phyloP scores from a whole-genome alignment of 35 echinoderm and acorn worm genomes.

The Anneissia japonica region DNA sequence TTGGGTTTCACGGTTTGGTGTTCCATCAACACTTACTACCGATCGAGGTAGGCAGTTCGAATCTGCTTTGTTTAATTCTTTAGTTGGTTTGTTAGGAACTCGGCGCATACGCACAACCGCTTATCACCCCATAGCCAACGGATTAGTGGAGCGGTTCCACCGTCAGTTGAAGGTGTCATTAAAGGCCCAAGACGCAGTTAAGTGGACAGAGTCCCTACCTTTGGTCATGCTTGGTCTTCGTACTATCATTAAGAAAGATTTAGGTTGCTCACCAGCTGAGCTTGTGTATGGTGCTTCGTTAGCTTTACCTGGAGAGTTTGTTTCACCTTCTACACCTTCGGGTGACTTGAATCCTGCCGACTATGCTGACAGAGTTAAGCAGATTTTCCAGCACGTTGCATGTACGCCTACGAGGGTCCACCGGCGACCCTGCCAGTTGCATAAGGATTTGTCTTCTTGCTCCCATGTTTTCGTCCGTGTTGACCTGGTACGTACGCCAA shows the following conservation, averaged over 20 bases:
- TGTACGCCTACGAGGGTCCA: background rate
- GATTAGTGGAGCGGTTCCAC: slow-evolving; percentile 24
- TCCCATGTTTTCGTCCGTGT: background rate
- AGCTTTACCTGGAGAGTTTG: background rate
- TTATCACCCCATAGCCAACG: slow-evolving; percentile 24
- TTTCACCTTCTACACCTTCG: background rate
- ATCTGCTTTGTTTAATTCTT: background rate
- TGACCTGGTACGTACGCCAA: background rate
- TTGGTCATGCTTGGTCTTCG: background rate
- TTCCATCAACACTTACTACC: background rate
- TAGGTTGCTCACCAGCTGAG: background rate
- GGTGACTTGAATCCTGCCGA: background rate
- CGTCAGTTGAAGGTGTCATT: slow-evolving; percentile 6
- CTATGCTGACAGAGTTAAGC: background rate
- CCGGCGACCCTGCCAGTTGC: background rate
- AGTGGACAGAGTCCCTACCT: slow-evolving; percentile 3
- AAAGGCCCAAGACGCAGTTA: background rate
- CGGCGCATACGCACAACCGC: background rate
- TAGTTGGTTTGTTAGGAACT: background rate
- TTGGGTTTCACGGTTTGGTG: background rate
- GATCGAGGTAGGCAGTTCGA: slow-evolving; percentile 22
- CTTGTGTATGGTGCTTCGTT: background rate
- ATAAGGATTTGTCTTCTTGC: background rate
- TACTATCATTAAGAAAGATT: background rate
- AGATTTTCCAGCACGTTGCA: background rate